These are phyloP conservation scores for Heliothis virescens DNA, from an alignment of 1,140 invertebrate genomes.

Conservation along the genomic window DNA sequence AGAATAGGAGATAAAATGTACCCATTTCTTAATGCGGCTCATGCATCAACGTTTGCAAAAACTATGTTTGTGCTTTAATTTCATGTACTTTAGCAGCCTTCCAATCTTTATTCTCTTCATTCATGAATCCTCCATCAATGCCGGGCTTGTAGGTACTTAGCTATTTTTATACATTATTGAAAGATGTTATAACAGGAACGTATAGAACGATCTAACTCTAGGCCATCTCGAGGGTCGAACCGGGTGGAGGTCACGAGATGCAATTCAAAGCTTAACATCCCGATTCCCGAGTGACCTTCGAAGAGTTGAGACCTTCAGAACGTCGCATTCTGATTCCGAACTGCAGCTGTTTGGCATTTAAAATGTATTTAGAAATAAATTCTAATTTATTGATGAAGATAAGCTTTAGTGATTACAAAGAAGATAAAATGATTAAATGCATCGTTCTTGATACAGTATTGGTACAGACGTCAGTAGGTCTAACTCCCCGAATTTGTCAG, in stretches of 20 bases:
- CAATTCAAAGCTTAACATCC: conserved; percentile 1
- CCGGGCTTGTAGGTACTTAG: not conserved
- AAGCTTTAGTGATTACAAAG: too few species aligned
- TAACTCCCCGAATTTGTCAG: too few species aligned
- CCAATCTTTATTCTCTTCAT: too few species aligned
- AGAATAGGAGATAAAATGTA: too few species aligned
- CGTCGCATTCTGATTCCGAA: not conserved
- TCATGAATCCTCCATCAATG: not conserved
- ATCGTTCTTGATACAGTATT: too few species aligned
- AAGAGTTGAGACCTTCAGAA: not conserved
- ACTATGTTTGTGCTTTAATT: too few species aligned
- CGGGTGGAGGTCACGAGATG: conserved; percentile 5
- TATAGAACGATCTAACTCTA: conserved; percentile 4
- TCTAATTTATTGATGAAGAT: too few species aligned
- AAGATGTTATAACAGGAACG: not conserved
- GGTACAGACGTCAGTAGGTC: too few species aligned
- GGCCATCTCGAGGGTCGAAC: not conserved
- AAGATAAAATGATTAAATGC: too few species aligned
- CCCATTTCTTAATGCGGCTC: too few species aligned
- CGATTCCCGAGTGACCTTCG: conserved; percentile 16
- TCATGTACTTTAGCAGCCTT: too few species aligned
- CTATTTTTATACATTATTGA: not conserved
- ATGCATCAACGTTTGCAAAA: too few species aligned
- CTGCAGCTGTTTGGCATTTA: not conserved
- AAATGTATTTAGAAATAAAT: not conserved